phyloP scores from a whole-genome alignment of 2,113 vertebrate genomes.

The Xiphophorus hellerii region DNA sequence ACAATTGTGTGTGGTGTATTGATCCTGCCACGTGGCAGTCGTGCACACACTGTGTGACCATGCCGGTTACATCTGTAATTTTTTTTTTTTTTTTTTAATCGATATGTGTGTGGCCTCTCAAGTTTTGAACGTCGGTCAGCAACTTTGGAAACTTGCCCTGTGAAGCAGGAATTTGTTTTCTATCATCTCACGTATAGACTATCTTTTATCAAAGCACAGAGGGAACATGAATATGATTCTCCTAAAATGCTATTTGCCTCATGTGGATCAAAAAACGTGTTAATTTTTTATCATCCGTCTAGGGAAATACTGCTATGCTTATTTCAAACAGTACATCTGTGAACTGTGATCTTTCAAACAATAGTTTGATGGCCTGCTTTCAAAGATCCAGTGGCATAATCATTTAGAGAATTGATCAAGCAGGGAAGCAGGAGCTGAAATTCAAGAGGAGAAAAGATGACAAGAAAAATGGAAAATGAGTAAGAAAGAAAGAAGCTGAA shows the following conservation, averaged over 20 bases:
- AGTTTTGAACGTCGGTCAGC: no score
- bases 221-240: constrained; percentile 27
- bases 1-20: no score
- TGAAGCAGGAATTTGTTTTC: constrained; percentile 29
- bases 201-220: constrained; percentile 67
- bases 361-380: constrained; percentile 40
- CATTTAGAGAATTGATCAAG: constrained; percentile 44
- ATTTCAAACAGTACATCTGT: constrained; percentile 56
- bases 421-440: constrained; percentile 41
- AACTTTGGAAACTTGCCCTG: no score
- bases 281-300: constrained; percentile 67
- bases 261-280: constrained; percentile 44
- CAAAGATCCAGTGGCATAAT: constrained; percentile 29
- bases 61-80: no score
- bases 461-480: not conserved
- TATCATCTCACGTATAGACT: constrained; percentile 59
- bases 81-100: no score
- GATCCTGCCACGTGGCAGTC: no score
- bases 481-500: not conserved
- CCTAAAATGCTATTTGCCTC: constrained; percentile 70
- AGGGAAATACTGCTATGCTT: constrained; percentile 49
- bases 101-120: no score
- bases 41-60: no score
- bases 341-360: constrained; percentile 47
- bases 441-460: constrained; percentile 16